Percentiles rank a stretch among this genome's conserved stretches.
Conservation (phyloP, 2,888 invertebrate genomes). For the Julus scandinavius region DNA sequence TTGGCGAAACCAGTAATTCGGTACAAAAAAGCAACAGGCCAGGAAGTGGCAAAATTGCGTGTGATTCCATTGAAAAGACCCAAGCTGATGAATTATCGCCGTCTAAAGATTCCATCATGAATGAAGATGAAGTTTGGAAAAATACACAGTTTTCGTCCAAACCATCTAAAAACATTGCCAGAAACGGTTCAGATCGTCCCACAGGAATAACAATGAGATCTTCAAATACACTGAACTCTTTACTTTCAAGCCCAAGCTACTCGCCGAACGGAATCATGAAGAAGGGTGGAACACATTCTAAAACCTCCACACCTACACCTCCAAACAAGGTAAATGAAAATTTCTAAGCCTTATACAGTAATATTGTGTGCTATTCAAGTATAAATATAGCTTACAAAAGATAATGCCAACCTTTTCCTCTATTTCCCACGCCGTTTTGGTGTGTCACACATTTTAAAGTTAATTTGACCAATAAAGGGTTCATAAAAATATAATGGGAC, state of each 20-base stretch:
- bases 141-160: not conserved
- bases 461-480: too few relatives aligned
- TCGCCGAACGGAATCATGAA: conserved; percentile 19
- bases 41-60: not conserved
- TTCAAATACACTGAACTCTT: not conserved
- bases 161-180: not conserved
- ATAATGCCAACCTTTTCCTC: too few relatives aligned
- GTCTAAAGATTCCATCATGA: not conserved
- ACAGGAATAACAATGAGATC: not conserved
- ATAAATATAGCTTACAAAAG: too few relatives aligned
- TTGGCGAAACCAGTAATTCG: not conserved
- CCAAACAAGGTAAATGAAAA: not conserved
- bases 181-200: not conserved
- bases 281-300: not conserved
- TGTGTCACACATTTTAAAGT: too few relatives aligned
- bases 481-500: too few relatives aligned
- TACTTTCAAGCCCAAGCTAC: not conserved
- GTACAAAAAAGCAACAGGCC: not conserved
- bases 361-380: too few relatives aligned
- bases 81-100: not conserved
- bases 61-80: not conserved
- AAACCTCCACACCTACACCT: not conserved
- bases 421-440: too few relatives aligned
- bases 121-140: too few relatives aligned
- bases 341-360: too few relatives aligned